Conservation (phyloP, 2,797 vertebrate species). For the Mormyrus proboscirostris region DNA sequence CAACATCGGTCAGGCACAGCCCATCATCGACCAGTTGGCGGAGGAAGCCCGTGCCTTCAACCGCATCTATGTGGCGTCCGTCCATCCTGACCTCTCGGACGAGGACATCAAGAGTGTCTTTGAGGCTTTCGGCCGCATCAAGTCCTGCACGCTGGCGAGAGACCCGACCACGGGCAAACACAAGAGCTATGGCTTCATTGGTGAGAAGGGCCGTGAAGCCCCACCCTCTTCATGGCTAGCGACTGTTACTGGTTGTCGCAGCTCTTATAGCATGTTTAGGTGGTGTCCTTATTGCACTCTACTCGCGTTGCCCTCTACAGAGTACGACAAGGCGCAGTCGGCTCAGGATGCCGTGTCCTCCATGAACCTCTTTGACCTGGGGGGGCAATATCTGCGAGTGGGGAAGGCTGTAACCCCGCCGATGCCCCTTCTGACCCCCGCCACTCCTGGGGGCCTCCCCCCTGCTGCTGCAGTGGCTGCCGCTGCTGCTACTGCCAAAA, state of each 20-base stretch:
- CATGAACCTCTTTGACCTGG: slow-evolving; percentile 82
- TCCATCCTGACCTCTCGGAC: slow-evolving; percentile 78
- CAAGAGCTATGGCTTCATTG: slow-evolving; percentile 81
- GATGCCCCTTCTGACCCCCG: slow-evolving; percentile 71
- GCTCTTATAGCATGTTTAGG: not conserved
- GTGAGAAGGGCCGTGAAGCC: slow-evolving; percentile 50
- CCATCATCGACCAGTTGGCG: slow-evolving; percentile 80
- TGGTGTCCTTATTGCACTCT: too few species aligned
- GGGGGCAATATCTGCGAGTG: slow-evolving; percentile 77
- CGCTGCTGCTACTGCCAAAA: slow-evolving; percentile 75
- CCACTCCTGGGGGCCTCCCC: slow-evolving; percentile 70
- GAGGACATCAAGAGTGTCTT: slow-evolving; percentile 85
- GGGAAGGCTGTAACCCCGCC: slow-evolving; percentile 80
- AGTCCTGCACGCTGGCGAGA: slow-evolving; percentile 73
- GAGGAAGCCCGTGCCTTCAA: slow-evolving; percentile 81
- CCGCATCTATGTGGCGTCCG: slow-evolving; percentile 78
- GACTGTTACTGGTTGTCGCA: not conserved
- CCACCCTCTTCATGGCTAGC: not conserved
- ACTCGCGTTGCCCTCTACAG: slow-evolving; percentile 42
- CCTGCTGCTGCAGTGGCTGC: slow-evolving; percentile 76
- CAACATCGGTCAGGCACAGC: slow-evolving; percentile 81
- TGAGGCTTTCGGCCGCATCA: slow-evolving; percentile 81
- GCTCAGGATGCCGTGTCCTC: slow-evolving; percentile 78
- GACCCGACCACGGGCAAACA: slow-evolving; percentile 81
- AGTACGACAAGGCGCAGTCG: slow-evolving; percentile 79